These are phyloP conservation scores for Leptothorax acervorum DNA, from an alignment of 2,888 invertebrate genomes.

Conservation along the genomic window DNA sequence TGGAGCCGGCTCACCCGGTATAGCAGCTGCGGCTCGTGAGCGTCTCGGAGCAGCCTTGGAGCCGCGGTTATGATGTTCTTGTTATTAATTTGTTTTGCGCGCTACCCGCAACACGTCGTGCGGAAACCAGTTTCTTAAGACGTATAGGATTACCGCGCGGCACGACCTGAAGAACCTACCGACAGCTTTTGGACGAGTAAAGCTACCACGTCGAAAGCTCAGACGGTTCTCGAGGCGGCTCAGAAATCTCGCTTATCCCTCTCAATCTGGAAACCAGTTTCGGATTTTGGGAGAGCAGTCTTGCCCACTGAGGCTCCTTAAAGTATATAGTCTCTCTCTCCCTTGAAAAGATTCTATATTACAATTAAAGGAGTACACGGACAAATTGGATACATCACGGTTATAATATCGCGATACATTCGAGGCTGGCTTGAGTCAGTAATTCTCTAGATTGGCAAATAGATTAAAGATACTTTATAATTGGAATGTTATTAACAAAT, in stretches of 20 bases:
- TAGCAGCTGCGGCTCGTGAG: constrained; percentile 69
- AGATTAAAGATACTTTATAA: constrained; percentile 24
- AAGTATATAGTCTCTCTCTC: not conserved
- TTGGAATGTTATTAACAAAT: not conserved
- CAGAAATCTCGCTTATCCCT: constrained; percentile 66
- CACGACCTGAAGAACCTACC: constrained; percentile 71
- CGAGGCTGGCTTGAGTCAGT: not conserved
- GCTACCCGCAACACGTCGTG: constrained; percentile 75
- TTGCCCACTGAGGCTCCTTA: constrained; percentile 1
- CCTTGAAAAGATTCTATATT: constrained; percentile 11
- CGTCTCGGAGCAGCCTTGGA: constrained; percentile 72
- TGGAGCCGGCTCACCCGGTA: constrained; percentile 72
- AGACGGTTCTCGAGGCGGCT: constrained; percentile 56
- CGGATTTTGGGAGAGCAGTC: constrained; percentile 51
- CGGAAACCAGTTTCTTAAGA: constrained; percentile 81
- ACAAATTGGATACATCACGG: constrained; percentile 5
- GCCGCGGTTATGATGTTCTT: constrained; percentile 77
- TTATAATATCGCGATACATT: not conserved
- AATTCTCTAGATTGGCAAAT: constrained; percentile 13
- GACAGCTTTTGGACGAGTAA: constrained; percentile 75
- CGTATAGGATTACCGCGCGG: constrained; percentile 76
- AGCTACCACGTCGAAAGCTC: constrained; percentile 72
- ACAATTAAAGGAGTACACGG: constrained; percentile 25
- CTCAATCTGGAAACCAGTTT: constrained; percentile 68
- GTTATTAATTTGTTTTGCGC: constrained; percentile 82